Evolutionary conservation across 2,888 invertebrate genomes (phyloP).

Genomic region (Mycalesis mineus): DNA sequence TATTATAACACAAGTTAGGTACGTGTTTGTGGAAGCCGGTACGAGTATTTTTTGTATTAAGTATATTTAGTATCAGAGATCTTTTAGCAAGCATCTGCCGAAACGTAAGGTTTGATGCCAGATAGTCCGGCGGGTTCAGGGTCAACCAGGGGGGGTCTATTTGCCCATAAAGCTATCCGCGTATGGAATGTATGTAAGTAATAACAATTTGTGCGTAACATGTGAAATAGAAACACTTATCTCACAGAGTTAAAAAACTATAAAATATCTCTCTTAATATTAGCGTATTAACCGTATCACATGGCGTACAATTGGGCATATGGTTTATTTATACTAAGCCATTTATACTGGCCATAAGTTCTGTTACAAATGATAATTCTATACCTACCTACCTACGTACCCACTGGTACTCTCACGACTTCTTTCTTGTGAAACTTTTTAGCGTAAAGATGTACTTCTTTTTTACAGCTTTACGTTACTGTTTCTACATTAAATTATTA

Average conservation of each 20-base stretch:
- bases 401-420: too few relatives aligned
- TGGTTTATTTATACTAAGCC: slow-evolving; percentile 29
- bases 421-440: too few relatives aligned
- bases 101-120: slow-evolving; percentile 49
- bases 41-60: slow-evolving; percentile 15
- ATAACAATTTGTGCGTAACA: slow-evolving; percentile 31
- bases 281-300: slow-evolving; percentile 46
- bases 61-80: slow-evolving; percentile 42
- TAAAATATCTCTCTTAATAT: slow-evolving; percentile 18
- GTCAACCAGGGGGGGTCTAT: slow-evolving; percentile 46
- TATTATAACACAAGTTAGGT: slow-evolving; percentile 26
- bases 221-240: background rate
- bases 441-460: too few relatives aligned
- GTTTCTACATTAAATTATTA: too few relatives aligned
- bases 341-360: too few relatives aligned
- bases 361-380: too few relatives aligned
- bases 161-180: slow-evolving; percentile 45
- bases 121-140: slow-evolving; percentile 65
- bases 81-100: slow-evolving; percentile 67
- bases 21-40: slow-evolving; percentile 24
- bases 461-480: too few relatives aligned
- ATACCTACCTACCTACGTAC: too few relatives aligned
- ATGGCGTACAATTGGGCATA: slow-evolving; percentile 44
- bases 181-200: slow-evolving; percentile 31
- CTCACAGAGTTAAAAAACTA: slow-evolving; percentile 3